Base-by-base conservation (phyloP, 2,888 invertebrate species). In the Nymphalis c-album region DNA sequence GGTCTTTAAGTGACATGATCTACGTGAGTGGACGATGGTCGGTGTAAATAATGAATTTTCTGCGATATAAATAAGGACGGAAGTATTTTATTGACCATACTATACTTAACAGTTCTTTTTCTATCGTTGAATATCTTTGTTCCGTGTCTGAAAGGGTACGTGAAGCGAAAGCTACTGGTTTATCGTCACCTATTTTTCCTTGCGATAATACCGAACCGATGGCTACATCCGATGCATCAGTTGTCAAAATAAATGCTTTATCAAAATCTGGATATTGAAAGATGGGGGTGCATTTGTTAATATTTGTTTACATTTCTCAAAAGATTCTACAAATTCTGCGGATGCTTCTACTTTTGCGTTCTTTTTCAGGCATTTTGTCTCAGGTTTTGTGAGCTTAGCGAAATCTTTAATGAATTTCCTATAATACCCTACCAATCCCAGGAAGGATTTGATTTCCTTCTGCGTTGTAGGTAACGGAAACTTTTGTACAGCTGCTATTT, bases 251-350 rank as follows among this genome's bases (percentile, higher is more conserved):
- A 48, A 47, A 47, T n/a, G 48, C 0, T 4, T 48, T 4, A 18
- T 48, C 48, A 48, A 48, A 48, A 7, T 48, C 5, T 7, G 48
- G 48, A 48, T 7, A 48, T 7, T 48, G 48, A 18, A 48, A 48
- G 5, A 48, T 47, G n/a, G n/a, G 2, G 47, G 47, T 18, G 10
- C 26, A 26, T 51, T 51, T 1, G 26, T 51, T 8, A 51, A 51
- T 1, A 51, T 22, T 5, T 51, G 10, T 51, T 51, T 77, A n/a
- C 78, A 79, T 22, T 51, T 51, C 10, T 26, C 22, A 51, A 51
- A 51, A 10, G 13, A 22, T 26, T 51, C 51, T 51, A 51, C 10
- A 51, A 20, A 51, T 51, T 51, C 26, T 7, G 20, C 10, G 2
- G 20, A 22, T 16, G 22, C 22, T 31, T 16, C 16, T 4, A 47